Evolutionary conservation across 2,797 vertebrate genomes (phyloP).

Genomic region (Gymnocypris eckloni): DNA sequence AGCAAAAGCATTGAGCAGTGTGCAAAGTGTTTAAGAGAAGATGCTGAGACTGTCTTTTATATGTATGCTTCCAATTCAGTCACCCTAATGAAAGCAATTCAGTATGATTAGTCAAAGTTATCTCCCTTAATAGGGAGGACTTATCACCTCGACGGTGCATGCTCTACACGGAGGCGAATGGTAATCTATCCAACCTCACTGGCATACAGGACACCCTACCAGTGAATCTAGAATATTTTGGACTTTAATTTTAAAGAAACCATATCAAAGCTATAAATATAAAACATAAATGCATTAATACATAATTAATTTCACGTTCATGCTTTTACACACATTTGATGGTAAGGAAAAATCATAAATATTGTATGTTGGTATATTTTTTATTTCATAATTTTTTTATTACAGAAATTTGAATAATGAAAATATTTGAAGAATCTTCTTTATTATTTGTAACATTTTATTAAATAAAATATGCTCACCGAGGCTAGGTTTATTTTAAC

Average conservation of each 20-base stretch:
- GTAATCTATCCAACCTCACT: conserved; percentile 26
- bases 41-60: conserved; percentile 44
- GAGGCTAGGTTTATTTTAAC: too few relatives aligned
- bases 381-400: neutral
- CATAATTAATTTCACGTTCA: neutral
- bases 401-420: neutral
- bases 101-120: conserved; percentile 45
- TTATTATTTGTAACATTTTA: too few relatives aligned
- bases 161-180: conserved; percentile 14
- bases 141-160: conserved; percentile 25
- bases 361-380: neutral
- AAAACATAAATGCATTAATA: neutral
- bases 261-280: neutral
- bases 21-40: conserved; percentile 25
- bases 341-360: neutral
- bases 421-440: too few relatives aligned
- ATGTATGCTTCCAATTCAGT: conserved; percentile 42
- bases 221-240: neutral
- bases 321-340: neutral
- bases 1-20: neutral
- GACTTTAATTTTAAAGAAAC: neutral
- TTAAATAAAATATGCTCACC: too few relatives aligned
- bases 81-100: conserved; percentile 50
- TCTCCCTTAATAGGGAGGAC: conserved; percentile 49
- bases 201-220: neutral